phyloP scores from a whole-genome alignment of 92 coral and sea anemone genomes.

The Nematostella vectensis region DNA sequence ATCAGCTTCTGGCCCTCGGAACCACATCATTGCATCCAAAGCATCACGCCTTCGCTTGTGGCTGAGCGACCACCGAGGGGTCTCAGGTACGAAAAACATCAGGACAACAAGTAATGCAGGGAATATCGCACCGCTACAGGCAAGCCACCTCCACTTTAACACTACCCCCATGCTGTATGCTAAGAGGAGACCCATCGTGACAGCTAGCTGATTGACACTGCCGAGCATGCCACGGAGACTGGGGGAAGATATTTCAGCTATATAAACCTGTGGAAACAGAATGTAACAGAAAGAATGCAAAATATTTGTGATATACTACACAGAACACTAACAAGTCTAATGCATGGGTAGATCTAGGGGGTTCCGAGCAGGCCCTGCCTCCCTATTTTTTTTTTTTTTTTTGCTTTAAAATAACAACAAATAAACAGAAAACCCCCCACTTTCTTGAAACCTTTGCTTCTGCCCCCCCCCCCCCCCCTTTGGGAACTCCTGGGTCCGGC shows the following conservation, averaged over 20 bases:
- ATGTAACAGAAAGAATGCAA: too few species aligned
- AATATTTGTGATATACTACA: too few species aligned
- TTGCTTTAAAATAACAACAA: too few species aligned
- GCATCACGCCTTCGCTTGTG: constrained; percentile 66
- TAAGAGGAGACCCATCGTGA: constrained; percentile 50
- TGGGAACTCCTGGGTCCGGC: too few species aligned
- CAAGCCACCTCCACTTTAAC: constrained; percentile 75
- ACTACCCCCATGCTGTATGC: constrained; percentile 46
- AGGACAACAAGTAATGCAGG: constrained; percentile 50
- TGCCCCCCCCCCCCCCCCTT: too few species aligned
- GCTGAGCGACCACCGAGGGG: constrained; percentile 80
- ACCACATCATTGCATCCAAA: constrained; percentile 44
- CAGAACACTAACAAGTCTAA: too few species aligned
- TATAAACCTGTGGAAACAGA: constrained; percentile 57
- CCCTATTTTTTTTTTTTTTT: too few species aligned
- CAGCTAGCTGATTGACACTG: constrained; percentile 77
- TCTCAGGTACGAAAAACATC: constrained; percentile 85
- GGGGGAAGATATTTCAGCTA: constrained; percentile 80
- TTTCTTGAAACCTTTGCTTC: too few species aligned
- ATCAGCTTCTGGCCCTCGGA: constrained; percentile 55
- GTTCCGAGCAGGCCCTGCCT: too few species aligned
- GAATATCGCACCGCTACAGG: constrained; percentile 61
- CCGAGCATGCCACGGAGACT: constrained; percentile 70
- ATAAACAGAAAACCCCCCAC: too few species aligned
- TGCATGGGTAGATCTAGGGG: too few species aligned